Base-by-base conservation (phyloP, 2,888 invertebrate species). In the Elaeidobius kamerunicus region DNA sequence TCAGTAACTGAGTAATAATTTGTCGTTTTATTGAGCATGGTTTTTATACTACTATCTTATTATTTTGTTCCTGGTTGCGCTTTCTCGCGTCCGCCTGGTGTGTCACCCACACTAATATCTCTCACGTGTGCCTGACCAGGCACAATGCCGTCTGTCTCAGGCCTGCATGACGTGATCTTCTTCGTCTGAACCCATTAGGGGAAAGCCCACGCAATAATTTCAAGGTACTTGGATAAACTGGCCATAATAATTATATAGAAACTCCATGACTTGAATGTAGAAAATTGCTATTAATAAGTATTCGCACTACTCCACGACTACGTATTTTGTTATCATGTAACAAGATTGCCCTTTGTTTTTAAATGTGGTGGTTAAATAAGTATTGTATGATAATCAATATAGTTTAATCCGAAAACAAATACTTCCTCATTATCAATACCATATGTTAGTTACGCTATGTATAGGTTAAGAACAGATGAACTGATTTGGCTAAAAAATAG, bases 61-160 rank as follows among this genome's bases (percentile, higher is more conserved):
- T 50, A 28, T 43, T 43, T 7, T 36, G 50, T 27, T 38, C 43
- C 23, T 28, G 50, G 42, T 50, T 34, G 43, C 50, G 42, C 50
- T 50, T 50, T 50, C 50, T 50, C 50, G 50, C 43, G 35, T 43
- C 28, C 43, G 17, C 35, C 35, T n/a, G 35, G 35, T 35, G 14
- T 27, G 35, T 42, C 50, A 36, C 50, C 50, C 43, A 50, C 50
- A 43, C 36, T 23, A 35, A 6, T 35, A 43, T 50, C n/a, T n/a
- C 41, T 34, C 35, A 41, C 41, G 42, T 50, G 50, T 50, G 50
- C 50, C 50, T 50, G 50, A 50, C 50, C 50, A 50, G 50, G 50
- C 41, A 42, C 50, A 50, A 50, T 42, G 36, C 50, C 50, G 42
- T 50, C 50, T 50, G 50, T 35, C 34, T 42, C 27, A 27, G 36